Evolutionary conservation across 2,113 vertebrate species (phyloP), one percentile per base, ranked within the genome.

Genomic region (Poecile atricapillus): DNA sequence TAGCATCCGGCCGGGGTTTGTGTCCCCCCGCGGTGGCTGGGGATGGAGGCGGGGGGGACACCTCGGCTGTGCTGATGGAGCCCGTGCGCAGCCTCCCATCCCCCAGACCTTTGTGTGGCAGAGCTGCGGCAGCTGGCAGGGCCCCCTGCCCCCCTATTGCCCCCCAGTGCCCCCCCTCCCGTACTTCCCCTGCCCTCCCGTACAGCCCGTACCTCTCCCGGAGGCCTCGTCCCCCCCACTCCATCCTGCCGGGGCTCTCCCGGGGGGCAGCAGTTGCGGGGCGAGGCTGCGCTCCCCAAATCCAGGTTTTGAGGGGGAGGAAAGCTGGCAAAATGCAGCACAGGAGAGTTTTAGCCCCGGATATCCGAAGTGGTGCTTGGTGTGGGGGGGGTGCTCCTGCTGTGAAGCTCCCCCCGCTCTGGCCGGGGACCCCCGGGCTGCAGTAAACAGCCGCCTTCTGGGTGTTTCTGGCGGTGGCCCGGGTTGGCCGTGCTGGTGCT

Each of bases 81-180:
- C 49, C n/a, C 22, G 30, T 81, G 76, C 25, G 35, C 69, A 76
- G 80, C 15, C 50, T 88, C 89, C 85, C 89, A 81, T 94, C 93
- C 93, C 89, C 89, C 89, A 92, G 73, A 89, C 56, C 93, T 85
- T 94, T 92, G 92, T 94, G 89, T 84, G 74, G 41, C 27, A 11
- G 27, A 43, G 79, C 89, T 75, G 89, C 79, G 16, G 88, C 83
- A 79, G 88, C 88, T 87, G 88, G 55, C 37, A 20, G 71, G 65
- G 52, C 35, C 58, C 53, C 8, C 37, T 11, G n/a, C 28, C 62
- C 77, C 76, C 41, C 20, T 9, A 2, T 3, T 33, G 12, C 52
- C 7, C 44, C 10, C 18, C 27, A 31, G 5, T 35, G 23, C 28
- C 4, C 39, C 25, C 17, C 4, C 39, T 21, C 17, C n/a, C 8